Evolutionary conservation across 2,888 invertebrate genomes (phyloP).

Genomic region (Candidula unifasciata): DNA sequence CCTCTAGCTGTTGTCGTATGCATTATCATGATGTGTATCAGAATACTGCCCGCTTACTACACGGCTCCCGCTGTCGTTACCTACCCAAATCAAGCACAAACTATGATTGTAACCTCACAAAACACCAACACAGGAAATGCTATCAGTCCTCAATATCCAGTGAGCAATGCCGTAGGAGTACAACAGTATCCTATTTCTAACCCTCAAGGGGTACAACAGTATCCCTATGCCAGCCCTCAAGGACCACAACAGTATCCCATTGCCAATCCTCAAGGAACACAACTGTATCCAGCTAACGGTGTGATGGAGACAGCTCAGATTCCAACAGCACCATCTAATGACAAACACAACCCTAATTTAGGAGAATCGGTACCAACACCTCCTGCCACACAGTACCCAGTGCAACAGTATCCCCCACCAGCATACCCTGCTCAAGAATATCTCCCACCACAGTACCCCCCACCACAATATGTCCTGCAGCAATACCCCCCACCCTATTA

Average conservation of each 20-base stretch:
- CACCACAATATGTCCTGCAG: not conserved
- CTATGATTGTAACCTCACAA: not conserved
- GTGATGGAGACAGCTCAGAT: not conserved
- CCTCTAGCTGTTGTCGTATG: not conserved
- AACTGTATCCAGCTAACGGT: too few species aligned
- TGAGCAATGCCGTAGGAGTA: too few species aligned
- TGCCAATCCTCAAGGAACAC: too few species aligned
- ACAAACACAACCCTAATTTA: not conserved
- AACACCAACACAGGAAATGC: too few species aligned
- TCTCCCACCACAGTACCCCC: not conserved
- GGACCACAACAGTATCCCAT: too few species aligned
- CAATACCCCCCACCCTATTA: not conserved
- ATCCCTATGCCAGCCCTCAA: too few species aligned
- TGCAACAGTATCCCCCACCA: too few species aligned
- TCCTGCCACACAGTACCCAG: too few species aligned
- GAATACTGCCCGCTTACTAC: not conserved
- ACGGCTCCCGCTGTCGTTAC: not conserved
- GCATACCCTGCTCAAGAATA: too few species aligned
- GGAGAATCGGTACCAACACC: too few species aligned
- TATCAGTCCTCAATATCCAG: not conserved
- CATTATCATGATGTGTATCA: not conserved
- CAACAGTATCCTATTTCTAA: too few species aligned
- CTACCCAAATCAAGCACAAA: not conserved
- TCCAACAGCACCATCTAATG: not conserved
- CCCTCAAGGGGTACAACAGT: too few species aligned